Evolutionary conservation across 2,888 invertebrate species (phyloP).

Genomic region (Brassicogethes aeneus): DNA sequence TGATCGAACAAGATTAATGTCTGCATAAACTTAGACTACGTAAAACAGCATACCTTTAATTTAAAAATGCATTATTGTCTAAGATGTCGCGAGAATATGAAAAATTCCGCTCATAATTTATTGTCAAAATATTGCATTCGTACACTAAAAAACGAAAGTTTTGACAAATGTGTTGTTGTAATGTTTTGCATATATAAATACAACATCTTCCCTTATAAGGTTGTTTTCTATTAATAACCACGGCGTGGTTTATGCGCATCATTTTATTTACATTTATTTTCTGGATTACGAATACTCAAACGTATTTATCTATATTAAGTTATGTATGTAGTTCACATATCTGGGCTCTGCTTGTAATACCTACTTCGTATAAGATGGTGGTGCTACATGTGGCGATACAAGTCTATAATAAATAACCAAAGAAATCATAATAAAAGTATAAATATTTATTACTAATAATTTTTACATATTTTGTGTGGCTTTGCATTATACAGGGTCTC

Average conservation of each 20-base stretch:
- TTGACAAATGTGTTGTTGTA: slow-evolving; percentile 37
- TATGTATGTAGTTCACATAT: not conserved
- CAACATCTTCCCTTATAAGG: slow-evolving; percentile 35
- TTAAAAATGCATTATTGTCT: slow-evolving; percentile 30
- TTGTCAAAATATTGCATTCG: slow-evolving; percentile 34
- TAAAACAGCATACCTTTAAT: slow-evolving; percentile 16
- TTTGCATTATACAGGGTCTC: no score
- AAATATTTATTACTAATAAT: no score
- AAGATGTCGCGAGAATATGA: slow-evolving; percentile 26
- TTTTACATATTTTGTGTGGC: no score
- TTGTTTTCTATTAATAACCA: slow-evolving; percentile 24
- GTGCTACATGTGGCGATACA: no score
- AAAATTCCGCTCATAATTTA: slow-evolving; percentile 36
- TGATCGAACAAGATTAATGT: slow-evolving; percentile 6
- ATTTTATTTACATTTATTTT: slow-evolving; percentile 25
- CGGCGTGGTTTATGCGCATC: slow-evolving; percentile 23
- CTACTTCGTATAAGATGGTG: no score
- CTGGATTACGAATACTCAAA: not conserved
- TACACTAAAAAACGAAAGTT: slow-evolving; percentile 39
- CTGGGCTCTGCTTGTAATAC: no score
- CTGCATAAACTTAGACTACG: no score
- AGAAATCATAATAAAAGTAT: no score
- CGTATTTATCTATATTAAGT: not conserved
- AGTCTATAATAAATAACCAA: no score
- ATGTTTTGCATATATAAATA: slow-evolving; percentile 40